phyloP scores from a whole-genome alignment of 2,888 invertebrate genomes.

The Polylopha cassiicola region DNA sequence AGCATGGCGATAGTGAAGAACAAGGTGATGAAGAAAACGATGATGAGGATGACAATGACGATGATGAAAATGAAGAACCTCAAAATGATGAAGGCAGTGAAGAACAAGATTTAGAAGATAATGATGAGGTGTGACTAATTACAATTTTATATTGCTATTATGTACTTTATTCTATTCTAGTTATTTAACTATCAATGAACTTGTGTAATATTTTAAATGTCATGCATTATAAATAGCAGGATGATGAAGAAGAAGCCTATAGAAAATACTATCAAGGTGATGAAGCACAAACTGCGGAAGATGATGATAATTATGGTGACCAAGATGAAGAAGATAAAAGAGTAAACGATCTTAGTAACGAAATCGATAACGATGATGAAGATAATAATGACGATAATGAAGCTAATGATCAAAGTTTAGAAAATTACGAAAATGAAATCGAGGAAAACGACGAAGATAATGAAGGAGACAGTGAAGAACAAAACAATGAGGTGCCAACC shows the following conservation, averaged over 20 bases:
- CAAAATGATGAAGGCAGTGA: conserved; percentile 42
- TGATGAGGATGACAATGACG: conserved; percentile 28
- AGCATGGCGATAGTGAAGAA: conserved; percentile 38
- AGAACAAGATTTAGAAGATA: conserved; percentile 35
- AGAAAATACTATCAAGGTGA: conserved; percentile 27
- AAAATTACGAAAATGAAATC: conserved; percentile 40
- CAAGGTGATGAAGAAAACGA: conserved; percentile 35
- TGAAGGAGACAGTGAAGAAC: conserved; percentile 14
- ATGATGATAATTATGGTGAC: conserved; percentile 34
- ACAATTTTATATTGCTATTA: conserved; percentile 28
- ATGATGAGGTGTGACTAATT: conserved; percentile 49
- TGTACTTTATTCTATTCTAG: conserved; percentile 13
- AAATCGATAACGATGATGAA: conserved; percentile 27
- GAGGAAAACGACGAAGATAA: conserved; percentile 34
- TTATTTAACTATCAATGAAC: too few species aligned
- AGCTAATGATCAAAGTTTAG: conserved; percentile 43
- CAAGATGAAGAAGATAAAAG: conserved; percentile 39
- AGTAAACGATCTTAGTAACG: conserved; percentile 26
- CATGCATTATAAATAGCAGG: conserved; percentile 19
- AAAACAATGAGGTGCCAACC: conserved; percentile 42
- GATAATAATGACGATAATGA: conserved; percentile 34
- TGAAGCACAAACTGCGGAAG: conserved; percentile 33
- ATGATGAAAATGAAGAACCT: conserved; percentile 34
- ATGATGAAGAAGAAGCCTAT: conserved; percentile 33
- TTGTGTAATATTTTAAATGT: conserved; percentile 10